These are phyloP conservation scores for Dryobotodes eremita DNA, from an alignment of 2,888 invertebrate genomes.

Conservation along the genomic window DNA sequence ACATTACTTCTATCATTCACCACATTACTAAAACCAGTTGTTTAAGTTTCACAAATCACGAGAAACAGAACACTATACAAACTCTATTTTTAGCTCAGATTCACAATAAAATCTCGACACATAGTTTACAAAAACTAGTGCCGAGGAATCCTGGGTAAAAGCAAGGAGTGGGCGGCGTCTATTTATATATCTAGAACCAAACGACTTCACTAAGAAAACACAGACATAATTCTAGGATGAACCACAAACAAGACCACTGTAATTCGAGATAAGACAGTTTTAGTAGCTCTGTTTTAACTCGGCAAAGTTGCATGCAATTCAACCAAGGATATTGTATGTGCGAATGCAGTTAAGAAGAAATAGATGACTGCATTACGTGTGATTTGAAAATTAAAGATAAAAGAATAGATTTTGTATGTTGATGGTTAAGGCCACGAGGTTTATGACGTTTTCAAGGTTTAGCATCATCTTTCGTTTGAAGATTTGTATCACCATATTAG, in stretches of 20 bases:
- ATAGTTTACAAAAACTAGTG: slow-evolving; percentile 11
- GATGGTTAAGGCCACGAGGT: background rate
- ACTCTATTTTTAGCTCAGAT: slow-evolving; percentile 17
- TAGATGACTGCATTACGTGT: slow-evolving; percentile 6
- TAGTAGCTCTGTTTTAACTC: slow-evolving; percentile 17
- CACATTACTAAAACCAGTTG: background rate
- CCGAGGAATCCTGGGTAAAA: slow-evolving; percentile 24
- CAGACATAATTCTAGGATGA: slow-evolving; percentile 17
- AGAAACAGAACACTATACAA: slow-evolving; percentile 7
- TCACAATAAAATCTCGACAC: slow-evolving; percentile 15
- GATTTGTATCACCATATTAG: background rate
- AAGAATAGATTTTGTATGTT: slow-evolving; percentile 13
- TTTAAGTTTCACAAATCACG: background rate
- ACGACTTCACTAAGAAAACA: slow-evolving; percentile 22
- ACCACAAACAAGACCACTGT: slow-evolving; percentile 14
- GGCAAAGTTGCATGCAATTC: slow-evolving; percentile 13
- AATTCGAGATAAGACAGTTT: slow-evolving; percentile 33
- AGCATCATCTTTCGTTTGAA: background rate
- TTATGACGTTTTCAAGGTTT: background rate
- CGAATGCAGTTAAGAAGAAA: slow-evolving; percentile 19
- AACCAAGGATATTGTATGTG: background rate
- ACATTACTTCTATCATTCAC: background rate
- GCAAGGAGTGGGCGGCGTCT: slow-evolving; percentile 39
- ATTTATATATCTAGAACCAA: slow-evolving; percentile 39
- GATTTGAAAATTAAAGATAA: background rate